phyloP scores from a whole-genome alignment of 2,888 invertebrate species.

The Unio pictorum region DNA sequence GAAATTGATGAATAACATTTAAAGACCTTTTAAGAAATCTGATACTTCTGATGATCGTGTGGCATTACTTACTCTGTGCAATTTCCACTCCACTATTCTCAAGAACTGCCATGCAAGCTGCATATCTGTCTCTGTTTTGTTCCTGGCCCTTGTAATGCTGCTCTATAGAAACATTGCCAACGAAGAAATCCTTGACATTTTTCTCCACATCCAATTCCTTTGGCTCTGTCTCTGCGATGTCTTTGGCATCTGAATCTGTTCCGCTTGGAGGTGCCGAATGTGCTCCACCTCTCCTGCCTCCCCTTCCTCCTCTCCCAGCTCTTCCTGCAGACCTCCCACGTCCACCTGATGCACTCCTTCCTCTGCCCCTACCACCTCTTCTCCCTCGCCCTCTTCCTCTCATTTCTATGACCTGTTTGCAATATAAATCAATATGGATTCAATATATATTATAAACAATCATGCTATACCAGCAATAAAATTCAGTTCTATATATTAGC shows the following conservation, averaged over 20 bases:
- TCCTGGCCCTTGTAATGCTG: slow-evolving; percentile 62
- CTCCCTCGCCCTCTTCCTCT: slow-evolving; percentile 32
- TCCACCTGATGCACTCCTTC: slow-evolving; percentile 28
- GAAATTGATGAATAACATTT: too few species aligned
- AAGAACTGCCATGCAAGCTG: slow-evolving; percentile 59
- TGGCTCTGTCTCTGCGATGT: slow-evolving; percentile 10
- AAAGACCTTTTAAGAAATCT: too few species aligned
- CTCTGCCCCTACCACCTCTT: slow-evolving; percentile 26
- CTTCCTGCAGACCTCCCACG: slow-evolving; percentile 13
- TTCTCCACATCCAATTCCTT: slow-evolving; percentile 52
- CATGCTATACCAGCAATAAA: too few species aligned
- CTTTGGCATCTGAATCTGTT: slow-evolving; percentile 3
- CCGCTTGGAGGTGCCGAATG: slow-evolving; percentile 6
- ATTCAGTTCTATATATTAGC: too few species aligned
- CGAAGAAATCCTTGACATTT: slow-evolving; percentile 57
- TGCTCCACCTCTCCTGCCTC: slow-evolving; percentile 9
- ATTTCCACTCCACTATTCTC: slow-evolving; percentile 59
- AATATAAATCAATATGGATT: neutral
- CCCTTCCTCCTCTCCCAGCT: slow-evolving; percentile 10
- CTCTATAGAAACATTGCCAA: slow-evolving; percentile 56
- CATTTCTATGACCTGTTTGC: slow-evolving; percentile 29
- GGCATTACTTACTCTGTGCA: slow-evolving; percentile 59
- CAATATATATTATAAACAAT: neutral
- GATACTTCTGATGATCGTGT: neutral
- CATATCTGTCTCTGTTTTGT: slow-evolving; percentile 55